phyloP scores from a whole-genome alignment of 2,888 invertebrate species.

The Scaeva pyrastri region DNA sequence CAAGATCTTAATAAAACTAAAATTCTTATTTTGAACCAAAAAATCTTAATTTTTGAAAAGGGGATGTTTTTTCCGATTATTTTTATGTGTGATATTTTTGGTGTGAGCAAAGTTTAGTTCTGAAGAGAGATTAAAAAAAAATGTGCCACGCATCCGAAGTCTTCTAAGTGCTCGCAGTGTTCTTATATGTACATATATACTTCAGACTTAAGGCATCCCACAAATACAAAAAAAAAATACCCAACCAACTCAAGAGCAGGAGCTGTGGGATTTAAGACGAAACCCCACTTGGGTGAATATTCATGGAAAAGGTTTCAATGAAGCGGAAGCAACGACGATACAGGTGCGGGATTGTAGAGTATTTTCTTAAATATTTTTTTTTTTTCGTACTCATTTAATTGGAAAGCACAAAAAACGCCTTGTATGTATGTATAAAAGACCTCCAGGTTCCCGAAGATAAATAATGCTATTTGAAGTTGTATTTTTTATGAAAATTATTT shows the following conservation, averaged over 20 bases:
- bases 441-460: too few species aligned
- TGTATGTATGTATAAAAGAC: too few species aligned
- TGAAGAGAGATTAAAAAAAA: constrained; percentile 58
- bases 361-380: neutral
- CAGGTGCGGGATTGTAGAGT: constrained; percentile 82
- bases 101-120: constrained; percentile 37
- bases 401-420: neutral
- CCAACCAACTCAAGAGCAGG: constrained; percentile 56
- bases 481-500: too few species aligned
- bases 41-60: neutral
- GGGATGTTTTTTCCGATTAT: neutral
- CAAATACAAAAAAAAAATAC: constrained; percentile 28
- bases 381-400: neutral
- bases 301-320: constrained; percentile 83
- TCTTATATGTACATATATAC: constrained; percentile 55
- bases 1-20: neutral
- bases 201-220: constrained; percentile 56
- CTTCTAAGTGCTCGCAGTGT: constrained; percentile 67
- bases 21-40: neutral
- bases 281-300: constrained; percentile 42
- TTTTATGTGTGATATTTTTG: constrained; percentile 17
- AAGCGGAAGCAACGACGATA: constrained; percentile 87
- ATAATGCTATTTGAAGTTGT: too few species aligned
- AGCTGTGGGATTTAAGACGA: constrained; percentile 51
- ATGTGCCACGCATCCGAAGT: constrained; percentile 71